Conservation (phyloP, 2,888 invertebrate genomes). For the Patella pellucida region DNA sequence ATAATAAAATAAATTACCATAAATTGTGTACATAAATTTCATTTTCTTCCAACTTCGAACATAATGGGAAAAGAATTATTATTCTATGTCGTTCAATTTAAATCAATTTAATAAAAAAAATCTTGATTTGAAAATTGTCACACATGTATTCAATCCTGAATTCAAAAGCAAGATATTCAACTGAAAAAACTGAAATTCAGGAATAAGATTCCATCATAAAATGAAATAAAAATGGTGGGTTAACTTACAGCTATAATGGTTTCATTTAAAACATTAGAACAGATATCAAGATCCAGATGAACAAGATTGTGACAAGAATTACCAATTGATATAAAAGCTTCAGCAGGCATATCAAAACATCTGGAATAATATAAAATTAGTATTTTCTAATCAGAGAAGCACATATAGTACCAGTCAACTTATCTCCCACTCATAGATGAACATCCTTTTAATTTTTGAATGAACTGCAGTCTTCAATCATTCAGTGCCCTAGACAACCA, state of each 20-base stretch:
- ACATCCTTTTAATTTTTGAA: too few relatives aligned
- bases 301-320: conserved; percentile 39
- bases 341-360: conserved; percentile 47
- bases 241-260: conserved; percentile 38
- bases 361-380: conserved; percentile 32
- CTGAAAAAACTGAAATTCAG: background rate
- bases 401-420: too few relatives aligned
- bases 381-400: too few relatives aligned
- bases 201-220: background rate
- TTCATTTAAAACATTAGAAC: conserved; percentile 47
- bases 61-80: too few relatives aligned
- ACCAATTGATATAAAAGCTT: conserved; percentile 36
- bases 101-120: too few relatives aligned
- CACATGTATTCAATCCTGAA: too few relatives aligned
- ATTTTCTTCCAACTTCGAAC: too few relatives aligned
- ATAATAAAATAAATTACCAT: background rate
- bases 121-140: too few relatives aligned
- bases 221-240: background rate
- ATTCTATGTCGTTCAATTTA: too few relatives aligned
- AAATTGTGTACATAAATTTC: background rate
- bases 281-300: conserved; percentile 48
- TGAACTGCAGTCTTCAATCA: background rate
- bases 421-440: too few relatives aligned
- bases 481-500: too few relatives aligned
- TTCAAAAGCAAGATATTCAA: background rate